These are phyloP conservation scores for Panthera tigris DNA, from an alignment of 2,113 vertebrate species.

Conservation along the genomic window DNA sequence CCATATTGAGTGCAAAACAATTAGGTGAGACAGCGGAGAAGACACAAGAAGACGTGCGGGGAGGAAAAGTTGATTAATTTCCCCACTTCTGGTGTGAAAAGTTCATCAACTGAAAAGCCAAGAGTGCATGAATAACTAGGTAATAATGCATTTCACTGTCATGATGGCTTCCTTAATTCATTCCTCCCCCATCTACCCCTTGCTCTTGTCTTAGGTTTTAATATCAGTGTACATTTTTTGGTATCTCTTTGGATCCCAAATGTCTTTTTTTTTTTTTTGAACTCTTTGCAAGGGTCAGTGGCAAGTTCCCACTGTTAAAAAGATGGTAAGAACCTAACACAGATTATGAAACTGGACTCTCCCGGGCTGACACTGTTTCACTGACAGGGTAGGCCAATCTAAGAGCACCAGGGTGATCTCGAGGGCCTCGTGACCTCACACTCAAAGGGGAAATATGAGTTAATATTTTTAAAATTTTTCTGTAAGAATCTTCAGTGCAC, in stretches of 20 bases:
- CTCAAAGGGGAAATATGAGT: not conserved
- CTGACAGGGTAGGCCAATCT: not conserved
- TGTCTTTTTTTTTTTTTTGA: not conserved
- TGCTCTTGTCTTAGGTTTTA: constrained; percentile 35
- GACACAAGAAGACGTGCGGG: constrained; percentile 14
- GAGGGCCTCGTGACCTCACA: not conserved
- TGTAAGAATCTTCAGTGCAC: not conserved
- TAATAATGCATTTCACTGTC: constrained; percentile 69
- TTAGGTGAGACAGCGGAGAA: constrained; percentile 68
- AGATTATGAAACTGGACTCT: not conserved
- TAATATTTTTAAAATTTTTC: constrained; percentile 5
- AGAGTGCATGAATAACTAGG: constrained; percentile 68
- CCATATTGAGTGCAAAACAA: constrained; percentile 61
- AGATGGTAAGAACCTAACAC: not conserved
- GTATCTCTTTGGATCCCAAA: not conserved
- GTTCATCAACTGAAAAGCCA: constrained; percentile 77
- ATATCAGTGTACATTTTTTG: constrained; percentile 50
- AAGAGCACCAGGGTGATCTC: not conserved
- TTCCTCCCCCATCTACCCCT: constrained; percentile 64
- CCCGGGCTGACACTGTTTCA: not conserved
- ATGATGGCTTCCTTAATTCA: constrained; percentile 52
- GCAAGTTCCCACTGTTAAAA: not conserved
- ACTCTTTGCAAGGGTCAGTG: constrained; percentile 6
- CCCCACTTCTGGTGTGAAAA: constrained; percentile 77
- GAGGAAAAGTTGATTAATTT: constrained; percentile 73